Conservation (phyloP, 2,888 invertebrate genomes). For the Eupithecia vulgata region DNA sequence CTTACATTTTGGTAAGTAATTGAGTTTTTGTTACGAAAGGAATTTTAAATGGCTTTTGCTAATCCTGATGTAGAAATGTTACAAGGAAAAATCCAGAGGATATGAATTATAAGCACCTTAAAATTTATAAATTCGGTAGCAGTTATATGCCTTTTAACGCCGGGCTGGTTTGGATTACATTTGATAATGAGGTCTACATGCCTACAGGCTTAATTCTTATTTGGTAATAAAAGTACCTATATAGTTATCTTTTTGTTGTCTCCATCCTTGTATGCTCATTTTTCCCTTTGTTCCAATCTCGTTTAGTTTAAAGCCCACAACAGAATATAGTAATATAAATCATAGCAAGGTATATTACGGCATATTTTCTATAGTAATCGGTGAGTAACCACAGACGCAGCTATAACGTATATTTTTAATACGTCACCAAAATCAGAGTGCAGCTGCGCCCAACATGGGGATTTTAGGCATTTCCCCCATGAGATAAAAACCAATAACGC, state of each 20-base stretch:
- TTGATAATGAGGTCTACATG: not conserved
- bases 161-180: not conserved
- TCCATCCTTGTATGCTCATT: not conserved
- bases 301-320: too few relatives aligned
- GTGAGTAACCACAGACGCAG: too few relatives aligned
- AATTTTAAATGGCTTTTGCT: slow-evolving; percentile 17
- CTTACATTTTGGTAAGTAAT: not conserved
- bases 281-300: not conserved
- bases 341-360: too few relatives aligned
- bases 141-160: not conserved
- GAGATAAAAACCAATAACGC: too few relatives aligned
- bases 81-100: not conserved
- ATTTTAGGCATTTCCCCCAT: too few relatives aligned
- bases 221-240: not conserved
- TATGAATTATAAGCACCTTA: not conserved
- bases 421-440: too few relatives aligned
- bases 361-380: too few relatives aligned
- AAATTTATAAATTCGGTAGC: not conserved
- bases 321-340: too few relatives aligned
- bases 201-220: too few relatives aligned
- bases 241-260: not conserved
- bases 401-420: too few relatives aligned
- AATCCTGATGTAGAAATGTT: slow-evolving; percentile 10
- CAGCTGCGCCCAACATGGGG: too few relatives aligned
- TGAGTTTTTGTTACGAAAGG: slow-evolving; percentile 9